A percentile compares a stretch with the other conserved stretches of the same genome.
These are phyloP conservation scores for Brachyrhaphis roseni DNA, from an alignment of 2,797 vertebrate genomes.

Conservation along the genomic window DNA sequence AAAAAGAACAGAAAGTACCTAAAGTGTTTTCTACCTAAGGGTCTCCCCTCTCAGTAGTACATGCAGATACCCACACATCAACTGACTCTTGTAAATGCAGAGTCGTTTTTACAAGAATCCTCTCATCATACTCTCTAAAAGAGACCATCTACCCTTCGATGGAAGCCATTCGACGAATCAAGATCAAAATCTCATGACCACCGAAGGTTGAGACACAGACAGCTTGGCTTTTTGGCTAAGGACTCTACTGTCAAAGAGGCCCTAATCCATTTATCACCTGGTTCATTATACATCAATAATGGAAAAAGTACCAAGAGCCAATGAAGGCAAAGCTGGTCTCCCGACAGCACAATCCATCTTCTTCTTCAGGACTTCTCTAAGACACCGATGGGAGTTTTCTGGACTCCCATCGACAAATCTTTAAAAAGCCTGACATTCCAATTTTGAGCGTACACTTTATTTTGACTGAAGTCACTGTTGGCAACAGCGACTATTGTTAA, in stretches of 20 bases:
- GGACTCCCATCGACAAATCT: neutral
- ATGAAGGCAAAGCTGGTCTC: neutral
- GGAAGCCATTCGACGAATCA: neutral
- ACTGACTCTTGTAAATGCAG: neutral
- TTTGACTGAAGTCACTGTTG: neutral
- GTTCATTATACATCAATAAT: neutral
- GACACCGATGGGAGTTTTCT: neutral
- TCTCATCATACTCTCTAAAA: neutral
- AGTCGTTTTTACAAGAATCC: neutral
- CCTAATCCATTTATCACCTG: neutral
- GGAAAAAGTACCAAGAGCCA: neutral
- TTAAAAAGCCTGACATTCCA: neutral
- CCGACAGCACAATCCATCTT: neutral
- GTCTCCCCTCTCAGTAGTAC: neutral
- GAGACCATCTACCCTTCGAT: neutral
- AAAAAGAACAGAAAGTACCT: neutral
- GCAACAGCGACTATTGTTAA: neutral
- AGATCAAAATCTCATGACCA: neutral
- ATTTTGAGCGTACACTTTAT: neutral
- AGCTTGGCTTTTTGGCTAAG: neutral
- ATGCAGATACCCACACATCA: neutral
- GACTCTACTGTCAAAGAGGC: neutral
- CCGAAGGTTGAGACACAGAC: neutral
- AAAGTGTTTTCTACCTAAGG: neutral
- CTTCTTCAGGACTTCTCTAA: neutral